Base-by-base conservation (phyloP, 2,797 vertebrate species). In the Pseudochirops cupreus region DNA sequence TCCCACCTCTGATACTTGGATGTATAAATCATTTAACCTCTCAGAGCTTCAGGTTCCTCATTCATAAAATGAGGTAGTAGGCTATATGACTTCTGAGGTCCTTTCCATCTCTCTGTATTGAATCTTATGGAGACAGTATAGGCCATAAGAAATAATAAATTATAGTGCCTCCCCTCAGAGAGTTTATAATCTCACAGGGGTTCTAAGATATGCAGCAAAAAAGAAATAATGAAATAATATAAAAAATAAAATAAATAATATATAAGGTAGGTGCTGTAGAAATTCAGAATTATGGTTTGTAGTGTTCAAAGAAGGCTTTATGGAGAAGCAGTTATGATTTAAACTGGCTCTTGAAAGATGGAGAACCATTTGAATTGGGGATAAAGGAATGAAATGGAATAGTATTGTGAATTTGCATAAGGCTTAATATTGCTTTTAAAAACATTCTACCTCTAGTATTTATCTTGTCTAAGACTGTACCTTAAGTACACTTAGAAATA, bases 401-500 rank as follows among this genome's bases (percentile, higher is more conserved):
- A 82, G 2, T 82, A 82, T 26, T 82, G 39, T 46, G 74, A 82
- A 92, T 18, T 33, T 94, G 21, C n/a, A 59, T 50, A 1, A 59
- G 93, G 54, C 74, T 82, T 91, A 89, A 58, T 21, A 46, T 31
- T 74, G 46, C 57, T 90, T 58, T 5, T 58, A n/a, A 67, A 62
- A n/a, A 89, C 39, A 74, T 39, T 95, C 95, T 93, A n/a, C 24
- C 93, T 91, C 90, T 91, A 94, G 7, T 96, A 46, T 67, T 94
- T 24, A 7, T 91, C 56, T 93, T 62, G 13, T 91, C 57, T 67
- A 46, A 95, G 33, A 91, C n/a, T 94, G 4, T 26, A 94, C 52
- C 93, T 91, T 39, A 93, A 62, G 39, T 46, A 52, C 31, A 56
- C 39, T 93, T 92, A 92, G 54, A 89, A 93, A 46, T 91, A 7